Conservation (phyloP, 2,113 vertebrate genomes). For the Albula glossodonta region DNA sequence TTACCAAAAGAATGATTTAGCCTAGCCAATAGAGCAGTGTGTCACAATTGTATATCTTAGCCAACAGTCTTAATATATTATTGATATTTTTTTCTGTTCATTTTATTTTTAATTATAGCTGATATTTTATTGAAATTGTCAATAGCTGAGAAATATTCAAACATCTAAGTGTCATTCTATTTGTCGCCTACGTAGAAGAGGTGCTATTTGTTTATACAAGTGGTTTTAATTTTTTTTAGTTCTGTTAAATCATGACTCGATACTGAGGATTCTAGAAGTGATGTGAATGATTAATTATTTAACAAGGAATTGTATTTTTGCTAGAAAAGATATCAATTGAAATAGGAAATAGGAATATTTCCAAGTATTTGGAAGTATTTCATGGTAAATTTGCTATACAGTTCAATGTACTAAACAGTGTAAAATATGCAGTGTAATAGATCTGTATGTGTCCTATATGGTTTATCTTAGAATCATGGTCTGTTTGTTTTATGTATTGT, state of each 20-base stretch:
- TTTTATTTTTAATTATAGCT: neutral
- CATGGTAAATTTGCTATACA: neutral
- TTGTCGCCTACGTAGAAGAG: neutral
- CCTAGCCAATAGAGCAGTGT: neutral
- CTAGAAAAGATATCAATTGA: neutral
- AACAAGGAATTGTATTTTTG: neutral
- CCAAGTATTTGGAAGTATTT: neutral
- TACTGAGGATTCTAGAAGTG: neutral
- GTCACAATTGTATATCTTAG: neutral
- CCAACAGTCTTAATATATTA: neutral
- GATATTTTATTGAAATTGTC: neutral
- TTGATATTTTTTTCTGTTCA: neutral
- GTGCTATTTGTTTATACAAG: neutral
- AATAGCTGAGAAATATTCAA: neutral
- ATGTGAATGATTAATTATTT: neutral
- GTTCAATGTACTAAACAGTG: neutral
- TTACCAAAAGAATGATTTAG: neutral
- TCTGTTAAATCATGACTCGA: neutral
- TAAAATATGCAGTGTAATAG: neutral
- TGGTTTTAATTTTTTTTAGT: neutral
- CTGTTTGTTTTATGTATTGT: neutral
- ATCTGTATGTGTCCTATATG: neutral
- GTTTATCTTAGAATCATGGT: neutral
- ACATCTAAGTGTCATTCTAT: neutral
- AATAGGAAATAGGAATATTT: neutral